A percentile compares a stretch with the other conserved stretches of the same genome.
Evolutionary conservation across 2,113 vertebrate genomes (phyloP).

Genomic region (Campylorhamphus procurvoides): DNA sequence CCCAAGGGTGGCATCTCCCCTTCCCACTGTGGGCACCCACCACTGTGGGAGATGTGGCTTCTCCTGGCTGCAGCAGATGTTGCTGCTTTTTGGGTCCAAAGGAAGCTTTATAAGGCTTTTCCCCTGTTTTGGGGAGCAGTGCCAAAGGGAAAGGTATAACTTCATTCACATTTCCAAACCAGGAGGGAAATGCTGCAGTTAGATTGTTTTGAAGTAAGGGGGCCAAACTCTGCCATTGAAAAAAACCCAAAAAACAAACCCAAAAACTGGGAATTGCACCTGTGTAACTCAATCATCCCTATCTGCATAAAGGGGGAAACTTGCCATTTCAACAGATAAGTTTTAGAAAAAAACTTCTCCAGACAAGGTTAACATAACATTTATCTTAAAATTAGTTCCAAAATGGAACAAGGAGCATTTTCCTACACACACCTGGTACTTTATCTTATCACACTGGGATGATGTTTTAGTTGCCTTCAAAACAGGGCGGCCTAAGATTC

Average conservation of each 20-base stretch:
- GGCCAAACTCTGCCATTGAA: neutral
- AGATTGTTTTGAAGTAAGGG: neutral
- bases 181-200: slow-evolving; percentile 27
- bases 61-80: slow-evolving; percentile 71
- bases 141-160: slow-evolving; percentile 76
- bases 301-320: neutral
- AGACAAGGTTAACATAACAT: neutral
- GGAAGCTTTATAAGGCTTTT: slow-evolving; percentile 71
- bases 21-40: neutral
- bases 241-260: neutral
- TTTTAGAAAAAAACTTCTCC: neutral
- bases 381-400: neutral
- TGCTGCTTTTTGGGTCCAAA: slow-evolving; percentile 63
- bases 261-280: neutral
- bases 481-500: neutral
- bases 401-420: neutral
- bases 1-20: neutral
- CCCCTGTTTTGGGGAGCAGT: slow-evolving; percentile 62
- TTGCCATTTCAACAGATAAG: slow-evolving; percentile 1
- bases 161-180: slow-evolving; percentile 67
- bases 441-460: neutral
- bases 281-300: neutral
- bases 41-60: neutral
- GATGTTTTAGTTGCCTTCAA: neutral
- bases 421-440: neutral